Evolutionary conservation across 2,888 invertebrate genomes (phyloP).

Genomic region (Oegoconia quadripuncta): DNA sequence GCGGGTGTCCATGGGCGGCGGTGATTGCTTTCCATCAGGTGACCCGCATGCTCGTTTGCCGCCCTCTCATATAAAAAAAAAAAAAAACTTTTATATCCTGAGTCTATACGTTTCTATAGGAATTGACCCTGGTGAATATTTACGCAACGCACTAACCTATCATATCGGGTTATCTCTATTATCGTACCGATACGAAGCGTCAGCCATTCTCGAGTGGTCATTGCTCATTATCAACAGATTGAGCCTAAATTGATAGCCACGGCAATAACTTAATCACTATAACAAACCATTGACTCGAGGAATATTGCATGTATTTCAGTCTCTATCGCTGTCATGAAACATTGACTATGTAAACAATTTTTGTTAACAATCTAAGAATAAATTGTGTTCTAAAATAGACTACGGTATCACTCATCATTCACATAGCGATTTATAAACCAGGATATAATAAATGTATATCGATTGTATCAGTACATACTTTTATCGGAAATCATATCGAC

Average conservation of each 20-base stretch:
- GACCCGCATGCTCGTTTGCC: too few species aligned
- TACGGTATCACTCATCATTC: neutral
- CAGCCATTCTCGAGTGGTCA: conserved; percentile 28
- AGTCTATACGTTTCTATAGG: too few species aligned
- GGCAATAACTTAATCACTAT: conserved; percentile 32
- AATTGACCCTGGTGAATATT: too few species aligned
- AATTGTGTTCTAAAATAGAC: neutral
- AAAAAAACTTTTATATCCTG: too few species aligned
- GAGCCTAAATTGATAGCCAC: conserved; percentile 36
- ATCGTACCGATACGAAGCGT: conserved; percentile 29
- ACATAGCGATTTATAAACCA: neutral
- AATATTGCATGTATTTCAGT: neutral
- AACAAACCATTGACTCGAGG: conserved; percentile 26
- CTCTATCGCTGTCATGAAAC: conserved; percentile 1
- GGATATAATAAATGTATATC: neutral
- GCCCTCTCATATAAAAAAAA: too few species aligned
- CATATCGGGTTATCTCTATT: conserved; percentile 25
- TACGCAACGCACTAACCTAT: conserved; percentile 16
- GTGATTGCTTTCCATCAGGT: too few species aligned
- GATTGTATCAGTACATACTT: neutral
- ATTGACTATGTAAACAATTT: neutral
- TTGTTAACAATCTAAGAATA: conserved; percentile 1
- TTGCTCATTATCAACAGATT: conserved; percentile 39
- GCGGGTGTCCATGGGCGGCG: too few species aligned
- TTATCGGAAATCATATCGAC: neutral